These are phyloP conservation scores for Chironomus striatipennis DNA, from an alignment of 1,140 invertebrate species.

Conservation along the genomic window DNA sequence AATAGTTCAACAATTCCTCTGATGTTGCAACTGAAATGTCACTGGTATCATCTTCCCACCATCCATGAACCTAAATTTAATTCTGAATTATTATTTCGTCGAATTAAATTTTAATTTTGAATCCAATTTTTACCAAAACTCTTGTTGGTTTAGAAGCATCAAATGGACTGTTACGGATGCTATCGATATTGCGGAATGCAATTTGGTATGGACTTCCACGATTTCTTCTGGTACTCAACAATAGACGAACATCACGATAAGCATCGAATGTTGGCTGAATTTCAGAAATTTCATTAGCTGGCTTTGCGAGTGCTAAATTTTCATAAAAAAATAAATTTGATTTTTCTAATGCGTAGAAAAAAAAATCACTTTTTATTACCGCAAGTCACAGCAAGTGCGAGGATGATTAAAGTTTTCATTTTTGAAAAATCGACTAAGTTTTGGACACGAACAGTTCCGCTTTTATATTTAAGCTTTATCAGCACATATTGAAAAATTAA, in stretches of 20 bases:
- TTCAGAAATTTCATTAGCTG: neutral
- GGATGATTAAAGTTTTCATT: neutral
- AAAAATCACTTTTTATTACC: neutral
- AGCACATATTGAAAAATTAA: no score
- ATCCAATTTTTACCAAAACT: neutral
- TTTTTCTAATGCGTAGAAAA: neutral
- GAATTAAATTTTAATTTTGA: no score
- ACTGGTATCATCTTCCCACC: neutral
- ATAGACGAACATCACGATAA: neutral
- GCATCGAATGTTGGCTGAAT: neutral
- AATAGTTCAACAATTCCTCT: neutral
- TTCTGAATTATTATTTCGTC: neutral
- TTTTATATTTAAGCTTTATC: neutral
- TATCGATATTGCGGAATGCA: slow-evolving; percentile 6
- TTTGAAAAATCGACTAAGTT: neutral
- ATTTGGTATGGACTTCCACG: slow-evolving; percentile 15
- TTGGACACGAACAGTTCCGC: neutral
- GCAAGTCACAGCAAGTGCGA: neutral
- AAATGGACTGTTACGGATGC: neutral
- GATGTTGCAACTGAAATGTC: neutral
- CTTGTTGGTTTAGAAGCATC: slow-evolving; percentile 1
- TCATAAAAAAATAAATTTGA: neutral
- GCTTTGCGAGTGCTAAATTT: neutral
- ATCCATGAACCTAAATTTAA: neutral
- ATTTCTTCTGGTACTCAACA: neutral